phyloP scores from a whole-genome alignment of 30 jellyfish, hydroid and myxozoan genomes.

The Clytia hemisphaerica region DNA sequence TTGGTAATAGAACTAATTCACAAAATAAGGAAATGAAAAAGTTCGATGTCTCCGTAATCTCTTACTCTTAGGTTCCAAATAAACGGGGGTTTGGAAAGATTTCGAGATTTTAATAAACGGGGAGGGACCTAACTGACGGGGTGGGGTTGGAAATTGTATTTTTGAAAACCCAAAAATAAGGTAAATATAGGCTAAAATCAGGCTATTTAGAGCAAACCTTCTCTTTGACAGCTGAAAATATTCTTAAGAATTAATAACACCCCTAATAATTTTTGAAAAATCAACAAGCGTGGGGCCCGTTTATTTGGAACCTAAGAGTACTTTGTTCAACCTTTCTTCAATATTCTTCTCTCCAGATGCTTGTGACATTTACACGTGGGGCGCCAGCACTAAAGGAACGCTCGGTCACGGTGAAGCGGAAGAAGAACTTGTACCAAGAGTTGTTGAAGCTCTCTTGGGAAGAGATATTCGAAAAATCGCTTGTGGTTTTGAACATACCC shows the following conservation, averaged over 20 bases:
- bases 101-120: too few relatives aligned
- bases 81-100: too few relatives aligned
- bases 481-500: constrained; percentile 92
- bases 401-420: constrained; percentile 98
- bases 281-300: too few relatives aligned
- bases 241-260: too few relatives aligned
- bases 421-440: constrained; percentile 84
- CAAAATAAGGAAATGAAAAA: constrained; percentile 72
- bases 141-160: too few relatives aligned
- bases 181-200: too few relatives aligned
- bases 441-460: constrained; percentile 93
- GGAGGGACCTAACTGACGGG: constrained; percentile 66
- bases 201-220: too few relatives aligned
- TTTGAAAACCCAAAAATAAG: too few relatives aligned
- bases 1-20: constrained; percentile 55
- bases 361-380: constrained; percentile 97
- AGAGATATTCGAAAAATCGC: constrained; percentile 76
- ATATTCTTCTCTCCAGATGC: constrained; percentile 58
- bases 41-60: constrained; percentile 56
- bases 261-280: constrained; percentile 48
- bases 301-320: too few relatives aligned
- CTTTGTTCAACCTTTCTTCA: too few relatives aligned
- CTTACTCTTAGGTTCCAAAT: too few relatives aligned
- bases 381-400: constrained; percentile 92
- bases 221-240: too few relatives aligned